phyloP scores from a whole-genome alignment of 1,140 invertebrate species.

The Maconellicoccus hirsutus region DNA sequence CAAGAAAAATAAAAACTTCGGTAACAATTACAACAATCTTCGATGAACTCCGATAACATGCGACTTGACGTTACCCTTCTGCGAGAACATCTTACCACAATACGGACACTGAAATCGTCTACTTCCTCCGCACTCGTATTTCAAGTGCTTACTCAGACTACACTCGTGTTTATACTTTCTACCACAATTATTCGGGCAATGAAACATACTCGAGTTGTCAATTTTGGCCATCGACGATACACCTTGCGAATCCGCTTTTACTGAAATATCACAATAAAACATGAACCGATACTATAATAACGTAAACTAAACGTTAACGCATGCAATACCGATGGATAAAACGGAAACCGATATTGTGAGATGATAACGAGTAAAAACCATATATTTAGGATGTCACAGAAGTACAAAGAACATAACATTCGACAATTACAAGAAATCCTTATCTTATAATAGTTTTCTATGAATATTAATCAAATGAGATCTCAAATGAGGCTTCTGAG shows the following conservation, averaged over 20 bases:
- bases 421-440: no score
- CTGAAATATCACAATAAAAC: background rate
- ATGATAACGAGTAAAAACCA: no score
- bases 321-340: no score
- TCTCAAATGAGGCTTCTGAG: constrained; percentile 26
- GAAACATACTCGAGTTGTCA: background rate
- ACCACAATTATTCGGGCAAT: constrained; percentile 16
- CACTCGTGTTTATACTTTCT: constrained; percentile 30
- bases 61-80: constrained; percentile 27
- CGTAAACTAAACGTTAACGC: no score
- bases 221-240: no score
- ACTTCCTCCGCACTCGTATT: constrained; percentile 45
- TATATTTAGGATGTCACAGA: no score
- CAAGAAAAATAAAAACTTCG: background rate
- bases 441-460: constrained; percentile 1
- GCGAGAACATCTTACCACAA: constrained; percentile 26
- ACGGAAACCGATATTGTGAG: no score
- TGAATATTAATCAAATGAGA: constrained; percentile 31
- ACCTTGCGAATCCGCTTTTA: no score
- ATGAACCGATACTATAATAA: no score
- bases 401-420: no score
- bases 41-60: constrained; percentile 6
- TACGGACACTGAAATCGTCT: constrained; percentile 28
- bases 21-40: background rate
- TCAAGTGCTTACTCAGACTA: constrained; percentile 42